These are phyloP conservation scores for Cephalopholis sonnerati DNA, from an alignment of 2,113 vertebrate genomes.

Conservation along the genomic window DNA sequence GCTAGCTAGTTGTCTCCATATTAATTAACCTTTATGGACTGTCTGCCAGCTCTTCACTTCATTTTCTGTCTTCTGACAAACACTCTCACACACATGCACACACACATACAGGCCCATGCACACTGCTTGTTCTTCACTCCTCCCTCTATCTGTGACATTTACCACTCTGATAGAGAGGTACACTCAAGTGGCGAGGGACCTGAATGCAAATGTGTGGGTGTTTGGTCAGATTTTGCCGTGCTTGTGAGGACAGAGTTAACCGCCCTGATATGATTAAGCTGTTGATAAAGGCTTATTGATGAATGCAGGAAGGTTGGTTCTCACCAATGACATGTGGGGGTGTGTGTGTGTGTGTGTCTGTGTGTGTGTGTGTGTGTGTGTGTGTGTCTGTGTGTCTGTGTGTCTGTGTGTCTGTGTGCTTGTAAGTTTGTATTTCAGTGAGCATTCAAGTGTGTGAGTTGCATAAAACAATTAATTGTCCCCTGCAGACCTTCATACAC, in stretches of 20 bases:
- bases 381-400: no score
- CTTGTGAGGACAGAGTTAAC: slow-evolving; percentile 16
- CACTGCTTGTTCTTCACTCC: slow-evolving; percentile 49
- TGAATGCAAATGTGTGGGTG: slow-evolving; percentile 57
- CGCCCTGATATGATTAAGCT: slow-evolving; percentile 8
- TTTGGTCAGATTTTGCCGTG: slow-evolving; percentile 29
- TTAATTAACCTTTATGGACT: slow-evolving; percentile 87
- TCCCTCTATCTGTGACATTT: slow-evolving; percentile 82
- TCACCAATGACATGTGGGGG: not conserved
- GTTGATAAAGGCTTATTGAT: slow-evolving; percentile 26
- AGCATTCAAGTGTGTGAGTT: slow-evolving; percentile 9
- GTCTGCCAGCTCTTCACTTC: slow-evolving; percentile 76
- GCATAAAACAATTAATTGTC: slow-evolving; percentile 2
- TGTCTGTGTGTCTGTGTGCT: not conserved
- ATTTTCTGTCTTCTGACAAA: slow-evolving; percentile 58
- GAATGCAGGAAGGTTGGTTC: not conserved
- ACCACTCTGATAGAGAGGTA: slow-evolving; percentile 77
- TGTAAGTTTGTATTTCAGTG: not conserved
- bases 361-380: not conserved
- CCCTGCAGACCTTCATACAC: not conserved
- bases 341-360: not conserved
- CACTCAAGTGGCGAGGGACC: slow-evolving; percentile 55
- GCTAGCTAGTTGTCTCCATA: slow-evolving; percentile 71
- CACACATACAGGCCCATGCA: slow-evolving; percentile 13
- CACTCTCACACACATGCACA: slow-evolving; percentile 1